These are phyloP conservation scores for Solenopsis invicta DNA, from an alignment of 1,140 invertebrate species.

Conservation along the genomic window DNA sequence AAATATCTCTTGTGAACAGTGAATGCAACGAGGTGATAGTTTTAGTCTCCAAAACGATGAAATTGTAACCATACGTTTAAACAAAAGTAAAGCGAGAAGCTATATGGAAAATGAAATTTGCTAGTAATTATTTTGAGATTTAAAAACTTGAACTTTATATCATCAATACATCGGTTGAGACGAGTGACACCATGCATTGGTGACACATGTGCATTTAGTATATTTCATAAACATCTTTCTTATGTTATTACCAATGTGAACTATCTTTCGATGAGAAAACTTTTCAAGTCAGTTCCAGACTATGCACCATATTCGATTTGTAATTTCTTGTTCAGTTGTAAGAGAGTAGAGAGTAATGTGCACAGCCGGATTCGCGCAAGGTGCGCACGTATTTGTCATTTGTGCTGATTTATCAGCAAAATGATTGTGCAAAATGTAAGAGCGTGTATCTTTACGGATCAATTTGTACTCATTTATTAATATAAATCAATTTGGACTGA, in stretches of 20 bases:
- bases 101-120: slow-evolving; percentile 5
- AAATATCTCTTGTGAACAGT: too few species aligned
- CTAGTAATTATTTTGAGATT: slow-evolving; percentile 14
- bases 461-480: too few species aligned
- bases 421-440: too few species aligned
- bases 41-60: too few species aligned
- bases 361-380: too few species aligned
- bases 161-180: too few species aligned
- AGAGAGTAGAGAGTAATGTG: background rate
- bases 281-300: background rate
- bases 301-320: background rate
- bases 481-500: too few species aligned
- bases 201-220: slow-evolving; percentile 29
- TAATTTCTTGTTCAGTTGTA: background rate
- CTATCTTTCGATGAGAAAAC: background rate
- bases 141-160: slow-evolving; percentile 61
- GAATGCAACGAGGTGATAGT: too few species aligned
- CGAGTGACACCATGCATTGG: slow-evolving; percentile 14
- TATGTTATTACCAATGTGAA: slow-evolving; percentile 23
- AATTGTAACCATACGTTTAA: too few species aligned
- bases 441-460: too few species aligned
- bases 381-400: background rate
- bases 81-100: too few species aligned
- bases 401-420: too few species aligned
- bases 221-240: slow-evolving; percentile 40